Evolutionary conservation across 2,113 vertebrate genomes (phyloP).

Genomic region (Myotis yumanensis): DNA sequence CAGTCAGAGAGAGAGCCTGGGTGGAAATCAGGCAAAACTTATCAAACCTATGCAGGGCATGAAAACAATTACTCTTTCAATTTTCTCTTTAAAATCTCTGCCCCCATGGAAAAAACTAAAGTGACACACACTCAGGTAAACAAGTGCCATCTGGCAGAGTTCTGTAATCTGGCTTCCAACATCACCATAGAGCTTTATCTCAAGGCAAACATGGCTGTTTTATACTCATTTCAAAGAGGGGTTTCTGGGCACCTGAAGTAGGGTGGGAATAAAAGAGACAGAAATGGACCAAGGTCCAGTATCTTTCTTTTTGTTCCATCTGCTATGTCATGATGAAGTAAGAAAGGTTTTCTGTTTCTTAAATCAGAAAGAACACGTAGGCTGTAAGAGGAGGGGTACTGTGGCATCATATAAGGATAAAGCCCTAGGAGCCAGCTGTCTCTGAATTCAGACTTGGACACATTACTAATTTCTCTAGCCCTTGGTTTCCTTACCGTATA

Average conservation of each 20-base stretch:
- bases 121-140: neutral
- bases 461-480: neutral
- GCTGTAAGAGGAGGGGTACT: neutral
- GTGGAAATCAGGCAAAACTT: neutral
- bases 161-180: neutral
- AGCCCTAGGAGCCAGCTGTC: neutral
- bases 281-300: neutral
- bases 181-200: neutral
- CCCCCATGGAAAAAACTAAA: neutral
- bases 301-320: slow-evolving; percentile 18
- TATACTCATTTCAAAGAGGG: slow-evolving; percentile 42
- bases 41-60: neutral
- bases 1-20: neutral
- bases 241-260: neutral
- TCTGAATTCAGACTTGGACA: neutral
- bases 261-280: neutral
- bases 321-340: neutral
- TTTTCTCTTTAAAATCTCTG: neutral
- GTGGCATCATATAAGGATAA: neutral
- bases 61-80: neutral
- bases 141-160: slow-evolving; percentile 14
- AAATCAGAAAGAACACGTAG: slow-evolving; percentile 15
- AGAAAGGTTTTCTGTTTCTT: neutral
- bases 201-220: slow-evolving; percentile 24
- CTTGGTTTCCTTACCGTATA: neutral